phyloP scores from a whole-genome alignment of 2,113 vertebrate species.

The Phalacrocorax pelagicus region DNA sequence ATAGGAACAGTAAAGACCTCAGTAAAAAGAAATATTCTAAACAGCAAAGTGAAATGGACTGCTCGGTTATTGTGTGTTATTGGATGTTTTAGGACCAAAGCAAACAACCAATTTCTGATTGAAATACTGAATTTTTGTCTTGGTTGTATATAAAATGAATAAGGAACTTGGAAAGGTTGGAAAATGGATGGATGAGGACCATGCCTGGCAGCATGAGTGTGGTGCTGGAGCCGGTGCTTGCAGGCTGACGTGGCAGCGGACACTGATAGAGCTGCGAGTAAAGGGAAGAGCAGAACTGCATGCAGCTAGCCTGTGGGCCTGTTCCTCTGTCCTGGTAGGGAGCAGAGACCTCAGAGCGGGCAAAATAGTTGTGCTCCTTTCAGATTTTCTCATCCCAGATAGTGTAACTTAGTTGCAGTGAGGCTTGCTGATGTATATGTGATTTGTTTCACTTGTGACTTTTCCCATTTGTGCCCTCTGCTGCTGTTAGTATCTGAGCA shows the following conservation, averaged over 20 bases:
- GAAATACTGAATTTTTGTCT: background rate
- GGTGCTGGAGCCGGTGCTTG: background rate
- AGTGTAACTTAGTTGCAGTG: accelerated
- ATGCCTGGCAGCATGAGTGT: accelerated
- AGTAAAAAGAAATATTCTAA: background rate
- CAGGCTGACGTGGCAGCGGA: background rate
- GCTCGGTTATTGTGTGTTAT: background rate
- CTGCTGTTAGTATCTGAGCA: background rate
- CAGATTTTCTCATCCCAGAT: background rate
- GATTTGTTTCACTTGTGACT: background rate
- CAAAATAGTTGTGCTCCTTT: accelerated
- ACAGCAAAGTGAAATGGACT: background rate
- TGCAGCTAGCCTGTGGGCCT: accelerated
- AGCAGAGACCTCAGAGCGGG: background rate
- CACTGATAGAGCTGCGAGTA: background rate
- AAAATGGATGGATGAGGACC: background rate
- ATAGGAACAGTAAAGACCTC: background rate
- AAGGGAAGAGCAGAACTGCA: background rate
- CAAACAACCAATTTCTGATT: background rate
- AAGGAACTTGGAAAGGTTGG: background rate
- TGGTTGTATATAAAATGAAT: background rate
- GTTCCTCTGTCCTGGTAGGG: background rate
- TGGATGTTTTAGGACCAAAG: background rate
- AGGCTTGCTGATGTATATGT: background rate
- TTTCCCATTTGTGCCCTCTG: accelerated